Evolutionary conservation across 2,888 invertebrate species (phyloP).

Genomic region (Drosophila leonis): DNA sequence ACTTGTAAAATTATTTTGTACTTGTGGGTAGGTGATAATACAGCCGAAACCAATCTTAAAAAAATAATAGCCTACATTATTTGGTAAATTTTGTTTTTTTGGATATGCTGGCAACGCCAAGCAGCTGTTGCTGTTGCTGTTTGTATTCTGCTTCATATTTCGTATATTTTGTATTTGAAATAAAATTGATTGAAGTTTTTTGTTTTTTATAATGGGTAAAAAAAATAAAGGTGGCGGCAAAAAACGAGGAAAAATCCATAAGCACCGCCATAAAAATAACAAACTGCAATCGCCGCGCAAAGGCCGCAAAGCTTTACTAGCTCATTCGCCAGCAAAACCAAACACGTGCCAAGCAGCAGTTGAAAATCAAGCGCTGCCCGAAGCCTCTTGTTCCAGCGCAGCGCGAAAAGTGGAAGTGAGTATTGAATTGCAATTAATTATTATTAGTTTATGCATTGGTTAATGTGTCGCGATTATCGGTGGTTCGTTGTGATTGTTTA

Average conservation of each 20-base stretch:
- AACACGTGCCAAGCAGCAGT: constrained; percentile 18
- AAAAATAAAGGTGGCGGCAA: constrained; percentile 1
- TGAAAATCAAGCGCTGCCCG: neutral
- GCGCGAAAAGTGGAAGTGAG: constrained; percentile 17
- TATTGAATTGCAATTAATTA: constrained; percentile 8
- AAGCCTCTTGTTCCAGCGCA: neutral
- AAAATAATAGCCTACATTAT: neutral
- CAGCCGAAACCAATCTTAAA: neutral
- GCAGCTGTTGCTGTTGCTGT: constrained; percentile 46
- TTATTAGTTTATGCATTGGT: neutral
- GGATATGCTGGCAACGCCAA: constrained; percentile 22
- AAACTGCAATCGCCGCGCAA: constrained; percentile 5
- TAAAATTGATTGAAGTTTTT: neutral
- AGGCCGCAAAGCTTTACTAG: neutral
- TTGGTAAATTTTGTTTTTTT: neutral
- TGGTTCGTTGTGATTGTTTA: constrained; percentile 10
- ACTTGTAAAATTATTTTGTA: neutral
- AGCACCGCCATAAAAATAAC: constrained; percentile 3
- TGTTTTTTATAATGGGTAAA: constrained; percentile 23
- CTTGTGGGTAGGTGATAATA: neutral
- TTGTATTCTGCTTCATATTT: neutral
- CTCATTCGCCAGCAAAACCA: neutral
- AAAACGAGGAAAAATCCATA: constrained; percentile 5
- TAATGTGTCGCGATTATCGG: constrained; percentile 6
- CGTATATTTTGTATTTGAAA: neutral